Conservation (phyloP, 2,888 invertebrate genomes). For the Hyles lineata region DNA sequence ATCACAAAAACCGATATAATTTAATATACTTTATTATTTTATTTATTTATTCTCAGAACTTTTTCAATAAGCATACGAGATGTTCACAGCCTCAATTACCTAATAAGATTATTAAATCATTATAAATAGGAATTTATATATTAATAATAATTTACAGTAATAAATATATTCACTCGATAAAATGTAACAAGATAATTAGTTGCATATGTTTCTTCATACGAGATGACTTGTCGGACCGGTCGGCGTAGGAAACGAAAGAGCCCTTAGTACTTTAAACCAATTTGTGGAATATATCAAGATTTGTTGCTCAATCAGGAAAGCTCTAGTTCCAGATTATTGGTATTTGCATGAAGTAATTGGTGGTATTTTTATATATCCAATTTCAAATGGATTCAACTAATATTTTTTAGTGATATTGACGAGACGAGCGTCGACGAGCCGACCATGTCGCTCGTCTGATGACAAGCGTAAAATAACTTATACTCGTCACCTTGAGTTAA, state of each 20-base stretch:
- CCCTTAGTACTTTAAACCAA: constrained; percentile 15
- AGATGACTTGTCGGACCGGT: constrained; percentile 15
- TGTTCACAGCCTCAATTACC: not conserved
- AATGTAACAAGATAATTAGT: constrained; percentile 18
- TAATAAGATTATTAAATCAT: not conserved
- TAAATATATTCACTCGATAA: constrained; percentile 15
- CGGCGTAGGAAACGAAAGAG: constrained; percentile 20
- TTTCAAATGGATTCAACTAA: not conserved
- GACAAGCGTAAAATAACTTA: too few relatives aligned
- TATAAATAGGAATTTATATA: not conserved
- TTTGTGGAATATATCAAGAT: constrained; percentile 26
- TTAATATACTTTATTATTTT: too few relatives aligned
- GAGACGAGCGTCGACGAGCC: too few relatives aligned
- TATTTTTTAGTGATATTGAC: too few relatives aligned
- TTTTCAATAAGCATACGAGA: not conserved
- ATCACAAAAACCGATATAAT: too few relatives aligned
- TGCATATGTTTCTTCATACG: constrained; percentile 22
- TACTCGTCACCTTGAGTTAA: too few relatives aligned
- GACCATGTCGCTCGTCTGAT: too few relatives aligned
- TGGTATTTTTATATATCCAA: not conserved
- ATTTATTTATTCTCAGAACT: too few relatives aligned
- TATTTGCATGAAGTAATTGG: constrained; percentile 11
- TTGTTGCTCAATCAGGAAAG: constrained; percentile 19
- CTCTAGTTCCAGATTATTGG: constrained; percentile 1
- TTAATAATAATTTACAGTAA: not conserved